These are phyloP conservation scores for Drosophila aldrichi DNA, from an alignment of 2,888 invertebrate genomes.

Conservation along the genomic window DNA sequence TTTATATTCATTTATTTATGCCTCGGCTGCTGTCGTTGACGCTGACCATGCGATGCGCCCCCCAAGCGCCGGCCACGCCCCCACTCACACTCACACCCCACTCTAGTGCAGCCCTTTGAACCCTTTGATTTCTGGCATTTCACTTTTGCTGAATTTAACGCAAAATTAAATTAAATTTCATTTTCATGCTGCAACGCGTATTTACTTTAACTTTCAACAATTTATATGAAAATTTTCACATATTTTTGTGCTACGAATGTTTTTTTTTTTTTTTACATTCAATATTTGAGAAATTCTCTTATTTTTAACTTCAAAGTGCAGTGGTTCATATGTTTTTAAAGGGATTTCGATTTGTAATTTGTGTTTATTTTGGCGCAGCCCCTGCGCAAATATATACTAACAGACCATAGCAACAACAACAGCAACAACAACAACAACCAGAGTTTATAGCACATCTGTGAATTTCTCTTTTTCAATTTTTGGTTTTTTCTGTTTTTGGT, in stretches of 20 bases:
- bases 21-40: slow-evolving; percentile 23
- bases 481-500: slow-evolving; percentile 28
- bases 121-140: slow-evolving; percentile 65
- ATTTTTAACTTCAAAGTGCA: slow-evolving; percentile 31
- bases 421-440: slow-evolving; percentile 17
- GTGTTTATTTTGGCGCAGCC: slow-evolving; percentile 33
- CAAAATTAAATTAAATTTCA: slow-evolving; percentile 62
- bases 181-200: slow-evolving; percentile 37
- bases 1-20: slow-evolving; percentile 35
- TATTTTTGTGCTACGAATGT: neutral
- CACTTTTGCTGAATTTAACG: slow-evolving; percentile 30
- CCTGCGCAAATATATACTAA: slow-evolving; percentile 21
- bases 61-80: neutral
- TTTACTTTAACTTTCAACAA: slow-evolving; percentile 31
- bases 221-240: slow-evolving; percentile 20
- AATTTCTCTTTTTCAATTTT: slow-evolving; percentile 42
- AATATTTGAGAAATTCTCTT: slow-evolving; percentile 11
- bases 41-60: slow-evolving; percentile 26
- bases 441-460: slow-evolving; percentile 62
- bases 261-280: neutral
- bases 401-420: slow-evolving; percentile 5
- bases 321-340: slow-evolving; percentile 11
- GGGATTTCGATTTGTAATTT: slow-evolving; percentile 30
- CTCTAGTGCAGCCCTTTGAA: neutral
- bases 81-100: neutral